phyloP scores from a whole-genome alignment of 2,113 vertebrate species.

The Delphinapterus leucas region DNA sequence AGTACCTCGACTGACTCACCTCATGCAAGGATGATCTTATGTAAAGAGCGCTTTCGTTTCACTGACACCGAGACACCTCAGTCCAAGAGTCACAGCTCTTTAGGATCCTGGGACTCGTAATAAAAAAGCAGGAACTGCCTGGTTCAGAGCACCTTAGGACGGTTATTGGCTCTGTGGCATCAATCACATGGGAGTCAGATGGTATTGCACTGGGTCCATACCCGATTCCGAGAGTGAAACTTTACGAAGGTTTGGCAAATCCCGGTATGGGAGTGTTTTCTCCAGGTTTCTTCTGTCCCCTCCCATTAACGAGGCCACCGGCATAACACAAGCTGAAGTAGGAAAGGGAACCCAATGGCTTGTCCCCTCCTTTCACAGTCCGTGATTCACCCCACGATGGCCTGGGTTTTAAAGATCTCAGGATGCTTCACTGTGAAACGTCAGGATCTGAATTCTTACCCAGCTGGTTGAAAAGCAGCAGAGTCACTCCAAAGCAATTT shows the following conservation, averaged over 20 bases:
- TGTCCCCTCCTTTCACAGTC: neutral
- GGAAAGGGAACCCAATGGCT: neutral
- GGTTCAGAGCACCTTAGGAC: neutral
- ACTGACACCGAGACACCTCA: neutral
- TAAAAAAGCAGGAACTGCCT: neutral
- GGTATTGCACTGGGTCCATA: neutral
- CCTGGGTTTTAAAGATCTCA: neutral
- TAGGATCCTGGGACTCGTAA: neutral
- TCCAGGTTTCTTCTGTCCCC: neutral
- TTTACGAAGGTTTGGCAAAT: neutral
- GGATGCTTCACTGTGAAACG: neutral
- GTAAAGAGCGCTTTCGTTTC: neutral
- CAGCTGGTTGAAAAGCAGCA: neutral
- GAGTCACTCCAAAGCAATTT: neutral
- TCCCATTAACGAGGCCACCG: neutral
- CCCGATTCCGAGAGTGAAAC: slow-evolving; percentile 3
- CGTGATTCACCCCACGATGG: neutral
- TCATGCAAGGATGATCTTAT: neutral
- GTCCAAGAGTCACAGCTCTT: neutral
- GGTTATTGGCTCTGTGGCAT: neutral
- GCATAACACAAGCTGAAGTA: neutral
- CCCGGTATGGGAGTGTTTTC: neutral
- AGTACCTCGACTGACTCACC: neutral
- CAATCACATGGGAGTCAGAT: neutral
- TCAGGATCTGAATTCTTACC: neutral